Conservation (phyloP, 35 echinoderm and acorn worm species). For the Ophiothrix spiculata region DNA sequence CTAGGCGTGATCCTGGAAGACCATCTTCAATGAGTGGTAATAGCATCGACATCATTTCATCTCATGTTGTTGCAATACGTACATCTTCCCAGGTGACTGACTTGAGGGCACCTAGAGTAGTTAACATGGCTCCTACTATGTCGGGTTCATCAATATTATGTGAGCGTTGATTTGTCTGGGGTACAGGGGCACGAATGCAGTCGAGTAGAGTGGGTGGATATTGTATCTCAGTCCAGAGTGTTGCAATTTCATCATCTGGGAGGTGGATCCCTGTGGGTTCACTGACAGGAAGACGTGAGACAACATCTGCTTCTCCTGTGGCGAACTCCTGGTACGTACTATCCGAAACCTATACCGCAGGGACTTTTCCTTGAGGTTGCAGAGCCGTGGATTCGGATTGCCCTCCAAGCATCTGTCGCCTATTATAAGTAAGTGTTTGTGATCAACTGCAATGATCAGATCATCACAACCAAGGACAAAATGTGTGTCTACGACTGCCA, state of each 20-base stretch:
- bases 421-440: conserved; percentile 39
- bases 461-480: conserved; percentile 58
- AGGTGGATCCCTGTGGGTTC: conserved; percentile 25
- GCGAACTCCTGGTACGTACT: conserved; percentile 16
- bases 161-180: background rate
- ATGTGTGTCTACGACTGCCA: conserved; percentile 36
- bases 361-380: conserved; percentile 70
- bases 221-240: background rate
- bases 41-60: conserved; percentile 14
- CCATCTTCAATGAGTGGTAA: background rate
- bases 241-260: conserved; percentile 41
- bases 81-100: conserved; percentile 28
- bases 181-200: background rate
- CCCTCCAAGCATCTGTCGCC: conserved; percentile 23
- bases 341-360: conserved; percentile 39
- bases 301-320: conserved; percentile 27
- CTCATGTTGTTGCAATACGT: background rate
- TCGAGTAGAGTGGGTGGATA: background rate
- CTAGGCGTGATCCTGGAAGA: conserved; percentile 11
- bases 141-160: background rate
- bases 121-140: background rate
- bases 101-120: conserved; percentile 8
- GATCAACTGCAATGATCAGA: conserved; percentile 52
- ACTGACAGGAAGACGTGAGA: conserved; percentile 43
- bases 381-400: conserved; percentile 55